Evolutionary conservation across 2,797 vertebrate species (phyloP), one percentile per base, ranked within the genome.

Genomic region (Sebastes trivittatus): DNA sequence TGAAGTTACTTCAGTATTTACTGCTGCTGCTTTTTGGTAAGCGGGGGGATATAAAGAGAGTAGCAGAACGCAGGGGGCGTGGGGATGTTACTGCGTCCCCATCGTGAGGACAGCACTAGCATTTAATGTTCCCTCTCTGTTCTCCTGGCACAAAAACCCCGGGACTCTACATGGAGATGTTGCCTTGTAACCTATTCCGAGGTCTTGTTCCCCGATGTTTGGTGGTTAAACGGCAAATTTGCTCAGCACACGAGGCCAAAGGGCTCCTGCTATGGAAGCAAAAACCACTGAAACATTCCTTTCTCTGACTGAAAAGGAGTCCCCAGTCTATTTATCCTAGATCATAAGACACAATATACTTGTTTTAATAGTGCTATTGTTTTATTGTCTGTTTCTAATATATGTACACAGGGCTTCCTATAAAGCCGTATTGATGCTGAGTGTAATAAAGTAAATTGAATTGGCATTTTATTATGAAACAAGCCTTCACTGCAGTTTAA

Each of bases 1-100:
- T 91, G 69, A 91, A 91, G 83, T 88, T 73, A 60, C 76, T 80
- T 90, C 76, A 84, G 72, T 90, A 87, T 89, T 92, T 89, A 89
- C 78, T 76, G 74, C 83, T 55, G 63, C 72, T 52, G 77, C 82
- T 63, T 77, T 81, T 77, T 36, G 80, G 75, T 78, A 55, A 86
- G 65, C 20, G 52, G 25, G 61, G 59, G 49, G 75, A 84, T 78
- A 86, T 68, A 66, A 79, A 79, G 75, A 60, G 30, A 49, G 27
- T 3, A 55, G 38, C 70, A 77, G 62, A 75, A 66, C 68, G 55
- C 56, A 30, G 36, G n/a, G 46, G 29, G 27, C 68, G 75, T 67
- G 42, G 62, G 69, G 32, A 78, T 66, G 67, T 72, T 4, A 18
- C 77, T 7, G 6, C 63, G 55, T 61, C 75, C 73, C 85, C 85